Evolutionary conservation across 1,140 invertebrate genomes (phyloP).

Genomic region (Drosophila funebris): DNA sequence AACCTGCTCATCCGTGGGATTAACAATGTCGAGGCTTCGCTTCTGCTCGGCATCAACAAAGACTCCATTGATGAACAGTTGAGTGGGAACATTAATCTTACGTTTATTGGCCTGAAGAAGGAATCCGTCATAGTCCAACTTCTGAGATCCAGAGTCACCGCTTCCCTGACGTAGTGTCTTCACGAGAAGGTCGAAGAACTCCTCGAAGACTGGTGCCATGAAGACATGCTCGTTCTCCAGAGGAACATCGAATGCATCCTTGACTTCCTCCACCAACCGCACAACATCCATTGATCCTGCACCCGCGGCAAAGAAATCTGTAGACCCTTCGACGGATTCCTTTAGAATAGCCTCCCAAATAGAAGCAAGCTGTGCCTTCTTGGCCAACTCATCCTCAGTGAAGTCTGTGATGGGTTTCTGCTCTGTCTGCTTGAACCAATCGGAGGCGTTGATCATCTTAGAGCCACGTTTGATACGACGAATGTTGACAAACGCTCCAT

Average conservation of each 20-base stretch:
- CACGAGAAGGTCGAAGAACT: constrained; percentile 87
- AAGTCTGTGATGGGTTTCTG: constrained; percentile 86
- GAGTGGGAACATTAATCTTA: constrained; percentile 92
- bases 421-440: constrained; percentile 89
- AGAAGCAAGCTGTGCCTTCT: constrained; percentile 86
- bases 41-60: constrained; percentile 92
- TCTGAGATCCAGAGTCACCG: constrained; percentile 28
- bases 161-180: constrained; percentile 60
- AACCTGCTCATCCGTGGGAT: constrained; percentile 93
- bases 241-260: constrained; percentile 89
- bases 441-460: constrained; percentile 93
- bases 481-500: constrained; percentile 91
- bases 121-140: constrained; percentile 89
- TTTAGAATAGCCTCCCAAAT: constrained; percentile 95
- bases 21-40: constrained; percentile 88
- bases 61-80: constrained; percentile 95
- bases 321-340: constrained; percentile 89
- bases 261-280: constrained; percentile 95
- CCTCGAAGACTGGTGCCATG: constrained; percentile 95
- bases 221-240: constrained; percentile 96
- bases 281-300: constrained; percentile 99
- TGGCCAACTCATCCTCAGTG: constrained; percentile 89
- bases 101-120: constrained; percentile 92
- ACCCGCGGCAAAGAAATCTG: constrained; percentile 96
- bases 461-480: constrained; percentile 89